phyloP scores from a whole-genome alignment of 2,797 vertebrate species.

The Hemitrygon akajei region DNA sequence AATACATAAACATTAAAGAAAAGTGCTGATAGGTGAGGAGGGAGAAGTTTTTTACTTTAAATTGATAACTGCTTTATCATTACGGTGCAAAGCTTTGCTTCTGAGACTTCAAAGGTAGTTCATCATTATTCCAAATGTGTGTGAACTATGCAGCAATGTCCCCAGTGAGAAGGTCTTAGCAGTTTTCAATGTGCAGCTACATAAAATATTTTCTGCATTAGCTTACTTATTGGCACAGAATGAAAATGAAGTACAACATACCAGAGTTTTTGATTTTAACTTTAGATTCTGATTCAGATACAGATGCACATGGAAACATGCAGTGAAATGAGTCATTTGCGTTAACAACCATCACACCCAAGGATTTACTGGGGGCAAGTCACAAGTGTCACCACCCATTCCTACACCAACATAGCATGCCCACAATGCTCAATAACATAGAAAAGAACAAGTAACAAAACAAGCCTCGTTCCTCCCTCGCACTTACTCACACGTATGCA shows the following conservation, averaged over 20 bases:
- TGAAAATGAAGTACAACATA: neutral
- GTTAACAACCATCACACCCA: too few relatives aligned
- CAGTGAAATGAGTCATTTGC: too few relatives aligned
- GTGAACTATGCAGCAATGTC: neutral
- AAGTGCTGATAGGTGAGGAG: neutral
- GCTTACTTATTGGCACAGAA: neutral
- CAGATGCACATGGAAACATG: too few relatives aligned
- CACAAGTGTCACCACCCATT: too few relatives aligned
- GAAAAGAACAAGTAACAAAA: too few relatives aligned
- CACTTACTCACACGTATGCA: too few relatives aligned
- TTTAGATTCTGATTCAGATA: neutral
- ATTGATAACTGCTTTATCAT: conserved; percentile 14
- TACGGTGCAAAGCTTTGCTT: neutral
- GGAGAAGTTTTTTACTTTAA: conserved; percentile 1
- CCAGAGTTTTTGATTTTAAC: neutral
- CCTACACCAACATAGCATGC: too few relatives aligned
- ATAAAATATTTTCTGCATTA: neutral
- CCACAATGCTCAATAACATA: too few relatives aligned
- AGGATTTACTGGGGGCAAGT: too few relatives aligned
- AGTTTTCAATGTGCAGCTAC: conserved; percentile 3
- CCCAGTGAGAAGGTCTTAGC: conserved; percentile 16
- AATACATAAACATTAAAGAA: neutral
- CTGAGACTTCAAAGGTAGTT: neutral
- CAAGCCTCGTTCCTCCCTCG: too few relatives aligned
- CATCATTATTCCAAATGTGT: conserved; percentile 32